These are phyloP conservation scores for Spisula solida DNA, from an alignment of 2,888 invertebrate species.

Conservation along the genomic window DNA sequence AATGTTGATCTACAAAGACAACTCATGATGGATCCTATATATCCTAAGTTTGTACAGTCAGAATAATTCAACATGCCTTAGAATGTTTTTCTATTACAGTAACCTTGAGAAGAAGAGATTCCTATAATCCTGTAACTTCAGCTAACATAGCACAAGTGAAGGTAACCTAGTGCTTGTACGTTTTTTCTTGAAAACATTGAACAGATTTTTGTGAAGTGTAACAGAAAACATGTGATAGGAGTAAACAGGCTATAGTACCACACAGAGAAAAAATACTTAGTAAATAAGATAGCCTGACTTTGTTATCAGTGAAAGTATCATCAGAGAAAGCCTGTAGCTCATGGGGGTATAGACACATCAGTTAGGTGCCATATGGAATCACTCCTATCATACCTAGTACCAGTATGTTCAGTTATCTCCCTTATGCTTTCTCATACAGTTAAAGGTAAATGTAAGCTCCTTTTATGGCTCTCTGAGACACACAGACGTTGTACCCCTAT, in stretches of 20 bases:
- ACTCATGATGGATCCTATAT: too few species aligned
- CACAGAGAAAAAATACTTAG: background rate
- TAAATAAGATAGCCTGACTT: constrained; percentile 9
- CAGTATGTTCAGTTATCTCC: background rate
- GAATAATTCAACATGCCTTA: too few species aligned
- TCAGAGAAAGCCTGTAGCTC: background rate
- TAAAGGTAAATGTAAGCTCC: background rate
- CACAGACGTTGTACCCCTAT: background rate
- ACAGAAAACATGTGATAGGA: background rate
- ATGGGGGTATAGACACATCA: background rate
- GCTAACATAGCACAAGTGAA: background rate
- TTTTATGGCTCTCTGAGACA: background rate
- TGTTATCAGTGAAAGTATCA: constrained; percentile 24
- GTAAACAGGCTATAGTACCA: background rate
- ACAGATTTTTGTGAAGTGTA: background rate
- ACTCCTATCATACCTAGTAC: background rate
- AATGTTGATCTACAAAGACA: too few species aligned
- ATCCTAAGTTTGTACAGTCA: too few species aligned
- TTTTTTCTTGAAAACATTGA: background rate
- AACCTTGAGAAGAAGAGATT: too few species aligned
- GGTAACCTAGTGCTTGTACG: background rate
- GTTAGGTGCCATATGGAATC: constrained; percentile 12
- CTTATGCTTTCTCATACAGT: background rate
- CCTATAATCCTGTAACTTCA: too few species aligned
- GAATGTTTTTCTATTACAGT: too few species aligned